phyloP scores from a whole-genome alignment of 2,797 vertebrate species.

The Todus mexicanus region DNA sequence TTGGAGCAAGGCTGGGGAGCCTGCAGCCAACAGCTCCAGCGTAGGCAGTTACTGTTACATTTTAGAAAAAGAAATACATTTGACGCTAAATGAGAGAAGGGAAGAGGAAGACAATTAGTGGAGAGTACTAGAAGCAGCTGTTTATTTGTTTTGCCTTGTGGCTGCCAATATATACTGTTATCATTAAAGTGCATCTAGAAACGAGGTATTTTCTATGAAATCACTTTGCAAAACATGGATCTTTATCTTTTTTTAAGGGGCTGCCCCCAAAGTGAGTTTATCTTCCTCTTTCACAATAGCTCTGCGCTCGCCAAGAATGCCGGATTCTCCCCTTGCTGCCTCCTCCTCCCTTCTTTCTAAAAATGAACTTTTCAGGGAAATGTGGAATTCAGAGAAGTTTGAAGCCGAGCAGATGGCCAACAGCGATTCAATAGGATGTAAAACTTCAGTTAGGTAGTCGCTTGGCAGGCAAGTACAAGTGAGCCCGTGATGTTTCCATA shows the following conservation, averaged over 20 bases:
- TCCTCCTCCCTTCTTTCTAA: constrained; percentile 49
- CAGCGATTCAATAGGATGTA: constrained; percentile 47
- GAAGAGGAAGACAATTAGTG: constrained; percentile 50
- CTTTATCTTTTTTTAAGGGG: constrained; percentile 53
- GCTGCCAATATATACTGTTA: constrained; percentile 35
- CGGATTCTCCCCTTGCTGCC: constrained; percentile 39
- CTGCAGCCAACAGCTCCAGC: constrained; percentile 50
- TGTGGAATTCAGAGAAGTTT: constrained; percentile 56
- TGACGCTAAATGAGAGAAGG: constrained; percentile 34
- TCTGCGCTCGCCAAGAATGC: not conserved
- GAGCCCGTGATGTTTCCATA: constrained; percentile 72
- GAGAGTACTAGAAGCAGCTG: constrained; percentile 51
- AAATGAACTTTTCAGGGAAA: constrained; percentile 66
- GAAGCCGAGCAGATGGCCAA: constrained; percentile 54
- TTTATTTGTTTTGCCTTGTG: constrained; percentile 52
- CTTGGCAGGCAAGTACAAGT: constrained; percentile 51
- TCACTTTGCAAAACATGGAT: not conserved
- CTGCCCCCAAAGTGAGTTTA: constrained; percentile 22
- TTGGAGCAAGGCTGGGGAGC: constrained; percentile 53
- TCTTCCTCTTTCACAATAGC: constrained; percentile 51
- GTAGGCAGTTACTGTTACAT: constrained; percentile 38
- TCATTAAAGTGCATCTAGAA: constrained; percentile 60
- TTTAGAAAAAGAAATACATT: constrained; percentile 54
- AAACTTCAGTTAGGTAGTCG: constrained; percentile 53
- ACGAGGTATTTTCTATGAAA: constrained; percentile 37